Percentiles rank a stretch among this genome's conserved stretches.
Evolutionary conservation across 2,888 invertebrate genomes (phyloP).

Genomic region (Zeuzera pyrina): DNA sequence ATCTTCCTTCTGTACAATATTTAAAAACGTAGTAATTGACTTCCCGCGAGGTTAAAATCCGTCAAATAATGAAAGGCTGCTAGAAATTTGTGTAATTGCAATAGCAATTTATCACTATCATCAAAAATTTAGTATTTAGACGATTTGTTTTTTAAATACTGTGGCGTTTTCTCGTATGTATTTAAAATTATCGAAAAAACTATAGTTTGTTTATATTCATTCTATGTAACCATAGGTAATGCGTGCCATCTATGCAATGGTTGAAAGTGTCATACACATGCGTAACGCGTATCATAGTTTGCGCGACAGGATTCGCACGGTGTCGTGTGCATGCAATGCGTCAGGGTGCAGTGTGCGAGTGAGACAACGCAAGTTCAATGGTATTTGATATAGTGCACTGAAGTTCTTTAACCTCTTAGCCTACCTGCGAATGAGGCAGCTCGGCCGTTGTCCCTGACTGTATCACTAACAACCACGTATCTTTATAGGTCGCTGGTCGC

Average conservation of each 20-base stretch:
- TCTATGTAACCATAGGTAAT: constrained; percentile 41
- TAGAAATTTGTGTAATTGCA: too few relatives aligned
- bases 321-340: constrained; percentile 51
- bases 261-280: constrained; percentile 64
- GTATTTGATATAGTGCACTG: constrained; percentile 72
- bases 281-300: constrained; percentile 55
- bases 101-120: too few relatives aligned
- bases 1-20: too few relatives aligned
- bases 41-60: too few relatives aligned
- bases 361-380: constrained; percentile 65
- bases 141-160: too few relatives aligned
- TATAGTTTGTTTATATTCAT: too few relatives aligned
- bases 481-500: constrained; percentile 66
- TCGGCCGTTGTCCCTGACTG: constrained; percentile 70
- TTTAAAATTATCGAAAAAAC: too few relatives aligned
- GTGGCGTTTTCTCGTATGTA: too few relatives aligned
- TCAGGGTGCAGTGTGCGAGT: constrained; percentile 50
- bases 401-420: constrained; percentile 74
- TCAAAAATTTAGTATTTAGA: too few relatives aligned
- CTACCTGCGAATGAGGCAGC: constrained; percentile 72
- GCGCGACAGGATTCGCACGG: constrained; percentile 61
- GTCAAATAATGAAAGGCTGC: too few relatives aligned
- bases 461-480: constrained; percentile 58
- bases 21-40: too few relatives aligned
- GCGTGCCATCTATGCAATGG: too few relatives aligned